A percentile compares a stretch with the other conserved stretches of the same genome.
phyloP scores from a whole-genome alignment of 1,140 invertebrate species.

The Musca vetustissima region DNA sequence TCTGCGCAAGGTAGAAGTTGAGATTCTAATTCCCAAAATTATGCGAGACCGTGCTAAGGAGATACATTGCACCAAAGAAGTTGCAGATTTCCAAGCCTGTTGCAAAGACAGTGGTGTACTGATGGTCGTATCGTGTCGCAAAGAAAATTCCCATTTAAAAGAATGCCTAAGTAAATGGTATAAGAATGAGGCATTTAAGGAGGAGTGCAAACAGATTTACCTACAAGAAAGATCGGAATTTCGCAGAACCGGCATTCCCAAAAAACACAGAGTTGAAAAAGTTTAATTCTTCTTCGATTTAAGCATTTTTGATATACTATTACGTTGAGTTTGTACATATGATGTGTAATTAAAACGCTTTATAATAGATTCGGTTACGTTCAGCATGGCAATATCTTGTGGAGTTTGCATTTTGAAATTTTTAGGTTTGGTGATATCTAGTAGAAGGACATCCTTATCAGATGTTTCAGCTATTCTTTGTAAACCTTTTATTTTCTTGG shows the following conservation, averaged over 20 bases:
- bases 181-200: conserved; percentile 71
- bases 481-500: conserved; percentile 45
- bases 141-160: conserved; percentile 69
- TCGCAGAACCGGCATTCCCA: conserved; percentile 73
- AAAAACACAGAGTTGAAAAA: conserved; percentile 58
- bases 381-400: conserved; percentile 32
- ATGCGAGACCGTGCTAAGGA: conserved; percentile 76
- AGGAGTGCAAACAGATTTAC: conserved; percentile 76
- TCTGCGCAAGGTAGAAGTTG: conserved; percentile 81
- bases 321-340: conserved; percentile 23
- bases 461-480: conserved; percentile 52
- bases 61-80: conserved; percentile 75
- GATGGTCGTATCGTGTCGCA: conserved; percentile 73
- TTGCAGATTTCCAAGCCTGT: conserved; percentile 74
- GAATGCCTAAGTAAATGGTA: conserved; percentile 77
- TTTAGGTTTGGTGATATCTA: conserved; percentile 33
- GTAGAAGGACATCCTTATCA: conserved; percentile 47
- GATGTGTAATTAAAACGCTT: conserved; percentile 45
- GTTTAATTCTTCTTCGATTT: conserved; percentile 33
- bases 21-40: conserved; percentile 82
- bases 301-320: conserved; percentile 23
- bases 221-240: conserved; percentile 79
- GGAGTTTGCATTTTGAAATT: conserved; percentile 26
- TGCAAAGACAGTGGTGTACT: conserved; percentile 68
- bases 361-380: conserved; percentile 46